A percentile compares a stretch with the other conserved stretches of the same genome.
Conservation (phyloP, 1,140 invertebrate species). For the Zaprionus davidi region DNA sequence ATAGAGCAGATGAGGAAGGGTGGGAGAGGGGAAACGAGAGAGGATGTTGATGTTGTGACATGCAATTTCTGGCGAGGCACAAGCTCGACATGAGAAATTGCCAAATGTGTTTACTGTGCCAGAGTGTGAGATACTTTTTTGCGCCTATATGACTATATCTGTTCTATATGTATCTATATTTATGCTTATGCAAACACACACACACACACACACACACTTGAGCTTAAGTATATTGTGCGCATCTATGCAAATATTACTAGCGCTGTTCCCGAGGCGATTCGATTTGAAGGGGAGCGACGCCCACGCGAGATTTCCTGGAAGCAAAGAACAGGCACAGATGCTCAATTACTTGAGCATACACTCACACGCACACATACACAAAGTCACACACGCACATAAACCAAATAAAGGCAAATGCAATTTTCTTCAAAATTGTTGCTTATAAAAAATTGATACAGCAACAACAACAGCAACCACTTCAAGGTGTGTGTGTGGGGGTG, state of each 20-base stretch:
- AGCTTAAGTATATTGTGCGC: conserved; percentile 34
- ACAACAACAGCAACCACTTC: conserved; percentile 12
- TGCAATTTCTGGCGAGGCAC: background rate
- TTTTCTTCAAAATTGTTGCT: conserved; percentile 78
- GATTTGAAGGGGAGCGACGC: conserved; percentile 9
- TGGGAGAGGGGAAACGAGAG: background rate
- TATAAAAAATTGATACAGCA: conserved; percentile 76
- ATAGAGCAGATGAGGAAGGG: background rate
- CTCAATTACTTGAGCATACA: conserved; percentile 44
- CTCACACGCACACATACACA: background rate
- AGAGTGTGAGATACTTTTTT: conserved; percentile 11
- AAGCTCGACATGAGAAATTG: background rate
- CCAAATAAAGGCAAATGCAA: conserved; percentile 76
- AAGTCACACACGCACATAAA: conserved; percentile 32
- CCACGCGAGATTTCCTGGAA: conserved; percentile 21
- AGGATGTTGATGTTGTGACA: background rate
- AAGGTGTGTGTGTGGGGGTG: conserved; percentile 17
- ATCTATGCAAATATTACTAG: conserved; percentile 68
- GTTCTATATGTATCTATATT: background rate
- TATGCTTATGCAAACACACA: conserved; percentile 4
- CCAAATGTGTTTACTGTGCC: conserved; percentile 11
- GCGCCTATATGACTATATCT: background rate
- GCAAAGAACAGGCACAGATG: conserved; percentile 31
- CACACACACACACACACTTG: background rate
- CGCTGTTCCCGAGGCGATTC: conserved; percentile 45